A percentile compares a stretch with the other conserved stretches of the same genome.
These are phyloP conservation scores for Thymelicus sylvestris DNA, from an alignment of 2,888 invertebrate species.

Conservation along the genomic window DNA sequence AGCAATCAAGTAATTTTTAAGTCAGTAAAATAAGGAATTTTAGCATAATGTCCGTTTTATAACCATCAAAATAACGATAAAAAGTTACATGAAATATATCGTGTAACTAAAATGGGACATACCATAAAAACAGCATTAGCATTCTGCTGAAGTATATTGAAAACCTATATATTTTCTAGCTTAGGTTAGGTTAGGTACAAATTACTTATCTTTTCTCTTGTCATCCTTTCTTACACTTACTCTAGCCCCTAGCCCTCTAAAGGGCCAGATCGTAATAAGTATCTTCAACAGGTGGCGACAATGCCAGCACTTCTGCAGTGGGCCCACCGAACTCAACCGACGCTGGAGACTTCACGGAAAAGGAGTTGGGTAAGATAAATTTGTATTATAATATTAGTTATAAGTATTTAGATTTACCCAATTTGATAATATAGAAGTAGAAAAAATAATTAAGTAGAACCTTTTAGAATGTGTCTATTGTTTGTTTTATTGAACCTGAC, in stretches of 20 bases:
- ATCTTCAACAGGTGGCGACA: conserved; percentile 69
- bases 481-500: neutral
- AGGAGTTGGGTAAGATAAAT: conserved; percentile 73
- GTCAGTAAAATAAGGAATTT: too few species aligned
- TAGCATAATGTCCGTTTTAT: too few species aligned
- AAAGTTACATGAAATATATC: too few species aligned
- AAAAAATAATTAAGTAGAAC: neutral
- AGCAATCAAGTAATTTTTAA: too few species aligned
- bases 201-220: neutral
- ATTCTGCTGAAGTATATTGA: too few species aligned
- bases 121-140: too few species aligned
- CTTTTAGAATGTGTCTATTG: conserved; percentile 4
- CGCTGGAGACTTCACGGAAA: conserved; percentile 66
- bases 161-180: too few species aligned
- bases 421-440: conserved; percentile 1
- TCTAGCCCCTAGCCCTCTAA: neutral
- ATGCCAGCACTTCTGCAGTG: conserved; percentile 64
- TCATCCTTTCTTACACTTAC: neutral
- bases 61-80: too few species aligned
- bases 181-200: neutral
- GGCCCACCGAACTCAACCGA: conserved; percentile 56
- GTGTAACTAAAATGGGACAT: too few species aligned
- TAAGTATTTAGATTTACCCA: conserved; percentile 28
- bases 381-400: conserved; percentile 25
- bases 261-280: conserved; percentile 29